A percentile compares a stretch with the other conserved stretches of the same genome.
phyloP scores from a whole-genome alignment of 37 sponge, comb jelly and placozoan genomes.

The Spongilla lacustris region DNA sequence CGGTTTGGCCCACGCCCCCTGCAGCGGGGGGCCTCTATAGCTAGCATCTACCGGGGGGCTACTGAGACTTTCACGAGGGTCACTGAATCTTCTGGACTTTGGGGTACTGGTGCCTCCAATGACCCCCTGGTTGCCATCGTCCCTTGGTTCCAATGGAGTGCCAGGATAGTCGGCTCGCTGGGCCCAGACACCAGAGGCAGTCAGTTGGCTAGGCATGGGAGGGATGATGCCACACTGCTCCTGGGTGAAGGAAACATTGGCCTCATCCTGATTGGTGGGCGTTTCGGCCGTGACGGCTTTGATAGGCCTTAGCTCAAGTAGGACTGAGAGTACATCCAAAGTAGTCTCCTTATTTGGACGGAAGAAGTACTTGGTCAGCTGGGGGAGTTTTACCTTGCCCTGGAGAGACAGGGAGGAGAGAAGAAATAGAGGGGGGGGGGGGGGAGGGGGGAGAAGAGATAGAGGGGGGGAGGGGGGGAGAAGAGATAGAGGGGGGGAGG shows the following conservation, averaged over 20 bases:
- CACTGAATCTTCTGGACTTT: conserved; percentile 23
- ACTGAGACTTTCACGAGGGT: neutral
- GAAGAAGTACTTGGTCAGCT: conserved; percentile 45
- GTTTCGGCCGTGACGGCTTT: neutral
- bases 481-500: neutral
- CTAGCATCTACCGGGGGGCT: neutral
- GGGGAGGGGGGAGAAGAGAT: conserved; percentile 4
- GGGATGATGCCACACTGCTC: neutral
- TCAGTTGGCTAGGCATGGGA: neutral
- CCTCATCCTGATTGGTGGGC: conserved; percentile 2
- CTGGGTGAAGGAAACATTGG: conserved; percentile 16
- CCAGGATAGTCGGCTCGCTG: neutral
- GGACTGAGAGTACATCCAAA: conserved; percentile 8
- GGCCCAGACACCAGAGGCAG: neutral
- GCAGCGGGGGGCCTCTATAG: conserved; percentile 3
- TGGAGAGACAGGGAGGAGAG: neutral
- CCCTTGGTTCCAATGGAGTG: neutral
- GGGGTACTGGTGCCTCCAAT: too few species aligned
- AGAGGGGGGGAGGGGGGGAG: neutral
- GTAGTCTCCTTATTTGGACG: conserved; percentile 13
- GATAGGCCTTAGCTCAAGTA: conserved; percentile 10
- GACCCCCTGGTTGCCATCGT: neutral
- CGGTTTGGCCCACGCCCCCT: conserved; percentile 56
- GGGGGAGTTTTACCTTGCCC: conserved; percentile 59
- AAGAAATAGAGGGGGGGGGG: neutral